Evolutionary conservation across 2,888 invertebrate species (phyloP).

Genomic region (Microchrysa polita): DNA sequence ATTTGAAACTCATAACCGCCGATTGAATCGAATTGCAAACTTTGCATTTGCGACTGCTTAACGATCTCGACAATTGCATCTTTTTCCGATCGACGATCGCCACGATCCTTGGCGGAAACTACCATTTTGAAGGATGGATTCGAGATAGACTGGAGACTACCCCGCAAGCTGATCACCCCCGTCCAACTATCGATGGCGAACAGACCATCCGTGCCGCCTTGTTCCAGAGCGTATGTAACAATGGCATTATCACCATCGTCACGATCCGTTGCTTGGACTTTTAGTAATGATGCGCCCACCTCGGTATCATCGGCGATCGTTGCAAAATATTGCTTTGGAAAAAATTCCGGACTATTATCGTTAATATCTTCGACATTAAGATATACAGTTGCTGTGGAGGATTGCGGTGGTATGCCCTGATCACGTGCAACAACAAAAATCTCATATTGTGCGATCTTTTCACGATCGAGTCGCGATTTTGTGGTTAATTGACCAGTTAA

Average conservation of each 20-base stretch:
- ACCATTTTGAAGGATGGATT: constrained; percentile 77
- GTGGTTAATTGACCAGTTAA: constrained; percentile 87
- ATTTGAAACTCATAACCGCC: constrained; percentile 85
- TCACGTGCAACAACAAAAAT: constrained; percentile 89
- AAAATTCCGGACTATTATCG: constrained; percentile 92
- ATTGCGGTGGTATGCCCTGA: constrained; percentile 89
- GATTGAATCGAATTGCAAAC: constrained; percentile 78
- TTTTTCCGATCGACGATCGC: constrained; percentile 75
- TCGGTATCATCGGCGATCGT: constrained; percentile 75
- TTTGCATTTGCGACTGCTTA: constrained; percentile 76
- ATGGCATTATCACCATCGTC: constrained; percentile 91
- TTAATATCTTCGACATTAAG: constrained; percentile 87
- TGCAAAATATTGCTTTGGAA: constrained; percentile 87
- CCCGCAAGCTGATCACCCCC: constrained; percentile 77
- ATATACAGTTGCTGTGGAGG: constrained; percentile 87
- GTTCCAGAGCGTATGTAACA: constrained; percentile 78
- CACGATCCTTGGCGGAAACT: constrained; percentile 84
- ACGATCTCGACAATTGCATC: constrained; percentile 85
- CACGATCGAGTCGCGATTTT: constrained; percentile 81
- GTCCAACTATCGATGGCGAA: constrained; percentile 83
- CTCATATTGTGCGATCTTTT: constrained; percentile 79
- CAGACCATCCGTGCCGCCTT: constrained; percentile 78
- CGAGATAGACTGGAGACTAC: constrained; percentile 71
- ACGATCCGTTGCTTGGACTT: constrained; percentile 83
- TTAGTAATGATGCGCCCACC: constrained; percentile 73